Percentiles rank a stretch among this genome's conserved stretches.
Evolutionary conservation across 2,797 vertebrate genomes (phyloP).

Genomic region (Allobates femoralis): DNA sequence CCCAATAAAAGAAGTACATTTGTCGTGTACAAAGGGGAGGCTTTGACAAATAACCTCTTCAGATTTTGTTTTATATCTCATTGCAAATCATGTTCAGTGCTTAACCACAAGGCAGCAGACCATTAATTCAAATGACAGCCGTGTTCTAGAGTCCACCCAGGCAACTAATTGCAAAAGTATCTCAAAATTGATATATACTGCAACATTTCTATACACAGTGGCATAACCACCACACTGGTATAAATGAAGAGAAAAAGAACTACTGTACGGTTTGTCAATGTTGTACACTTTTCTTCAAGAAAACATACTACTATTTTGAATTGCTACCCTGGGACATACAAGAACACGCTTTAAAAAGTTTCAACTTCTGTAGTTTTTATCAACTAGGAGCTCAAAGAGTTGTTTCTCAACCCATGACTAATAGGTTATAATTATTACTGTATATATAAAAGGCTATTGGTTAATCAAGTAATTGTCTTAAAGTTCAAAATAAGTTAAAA

Average conservation of each 20-base stretch:
- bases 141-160: constrained; percentile 51
- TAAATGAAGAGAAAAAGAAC: background rate
- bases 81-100: constrained; percentile 52
- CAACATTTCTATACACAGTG: constrained; percentile 43
- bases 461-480: background rate
- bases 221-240: constrained; percentile 19
- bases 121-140: constrained; percentile 55
- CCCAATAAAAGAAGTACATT: constrained; percentile 18
- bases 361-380: background rate
- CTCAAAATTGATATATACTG: constrained; percentile 50
- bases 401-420: background rate
- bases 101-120: constrained; percentile 47
- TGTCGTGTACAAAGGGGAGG: constrained; percentile 23
- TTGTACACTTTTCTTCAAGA: background rate
- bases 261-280: background rate
- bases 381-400: background rate
- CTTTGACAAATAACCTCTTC: constrained; percentile 45
- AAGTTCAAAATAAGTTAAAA: background rate
- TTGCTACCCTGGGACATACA: background rate
- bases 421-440: background rate
- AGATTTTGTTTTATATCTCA: constrained; percentile 42
- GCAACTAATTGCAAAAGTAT: constrained; percentile 48
- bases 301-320: constrained; percentile 6
- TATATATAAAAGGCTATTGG: background rate
- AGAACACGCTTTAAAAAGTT: background rate